Base-by-base conservation (phyloP, 2,888 invertebrate species). In the Trichogramma evanescens region DNA sequence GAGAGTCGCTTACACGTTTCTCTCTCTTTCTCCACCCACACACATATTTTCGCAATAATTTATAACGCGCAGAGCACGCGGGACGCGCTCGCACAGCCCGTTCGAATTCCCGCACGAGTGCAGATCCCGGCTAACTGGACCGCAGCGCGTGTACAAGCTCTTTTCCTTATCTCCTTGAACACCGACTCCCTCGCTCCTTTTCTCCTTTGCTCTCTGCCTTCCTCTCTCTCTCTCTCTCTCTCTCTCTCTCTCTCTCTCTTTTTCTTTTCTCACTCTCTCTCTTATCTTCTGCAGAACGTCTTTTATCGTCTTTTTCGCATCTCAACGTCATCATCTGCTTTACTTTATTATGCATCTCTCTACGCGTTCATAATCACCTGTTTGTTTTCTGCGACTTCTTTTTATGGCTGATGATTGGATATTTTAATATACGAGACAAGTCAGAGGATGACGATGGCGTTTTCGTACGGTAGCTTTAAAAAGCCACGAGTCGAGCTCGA, bases 191-290 rank as follows among this genome's bases (percentile, higher is more conserved):
- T 53, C 38, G n/a, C 41, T 40, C 63, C 26, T 55, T 79, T 68
- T 81, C 79, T 65, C 77, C 75, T 69, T 78, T 78, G 68, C 77
- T 73, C 67, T 75, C 72, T 64, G 74, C 77, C 26, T 26, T 26
- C 68, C 65, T 65, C 44, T 68, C 74, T 68, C 74, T 77, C 60
- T 78, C 77, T 66, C 77, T 75, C 71, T 82, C 82, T 64, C 78
- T 52, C 52, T 53, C 41, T n/a, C n/a, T n/a, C n/a, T n/a, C n/a
- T n/a, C 66, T 66, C 63, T 67, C 51, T 62, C 70, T 57, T 43
- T 52, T 51, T 53, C 41, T 54, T 46, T 54, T 50, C 39, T 54
- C 57, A 49, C 56, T 54, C 58, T 53, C 52, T 44, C 49, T 46
- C 51, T 61, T 58, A 54, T 56, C 56, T 52, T 63, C 59, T 58